Conservation (phyloP, 2,888 invertebrate species). For the Liodrosophila aerea region DNA sequence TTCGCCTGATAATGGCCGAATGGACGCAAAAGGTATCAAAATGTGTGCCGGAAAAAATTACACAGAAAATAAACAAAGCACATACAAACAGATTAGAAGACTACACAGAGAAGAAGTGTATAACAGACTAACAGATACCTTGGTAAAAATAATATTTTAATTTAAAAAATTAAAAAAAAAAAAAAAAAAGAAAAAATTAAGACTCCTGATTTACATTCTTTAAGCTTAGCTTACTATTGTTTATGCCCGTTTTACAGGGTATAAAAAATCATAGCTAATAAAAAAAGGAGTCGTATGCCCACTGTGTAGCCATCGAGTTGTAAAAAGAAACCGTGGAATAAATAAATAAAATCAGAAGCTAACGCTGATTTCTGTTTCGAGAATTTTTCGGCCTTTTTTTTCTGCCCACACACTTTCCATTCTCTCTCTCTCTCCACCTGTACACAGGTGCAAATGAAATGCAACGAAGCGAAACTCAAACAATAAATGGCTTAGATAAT, state of each 20-base stretch:
- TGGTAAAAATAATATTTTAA: too few relatives aligned
- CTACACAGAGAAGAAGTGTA: constrained; percentile 5
- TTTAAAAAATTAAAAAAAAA: too few relatives aligned
- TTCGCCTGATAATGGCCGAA: constrained; percentile 44
- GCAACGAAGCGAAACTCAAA: constrained; percentile 71
- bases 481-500: constrained; percentile 76
- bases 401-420: not conserved
- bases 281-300: not conserved
- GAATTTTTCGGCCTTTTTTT: constrained; percentile 23
- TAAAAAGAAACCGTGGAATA: constrained; percentile 54
- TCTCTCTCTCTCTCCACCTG: not conserved
- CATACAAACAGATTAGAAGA: constrained; percentile 48
- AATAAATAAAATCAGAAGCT: constrained; percentile 70
- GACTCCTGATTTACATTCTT: too few relatives aligned
- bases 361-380: constrained; percentile 50
- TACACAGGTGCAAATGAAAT: constrained; percentile 67
- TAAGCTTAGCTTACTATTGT: too few relatives aligned
- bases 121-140: not conserved
- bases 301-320: constrained; percentile 29
- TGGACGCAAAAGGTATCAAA: constrained; percentile 26
- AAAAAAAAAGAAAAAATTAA: too few relatives aligned
- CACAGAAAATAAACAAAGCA: constrained; percentile 22
- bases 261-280: not conserved
- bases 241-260: constrained; percentile 1
- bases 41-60: constrained; percentile 54